A percentile compares a stretch with the other conserved stretches of the same genome.
Evolutionary conservation across 2,888 invertebrate species (phyloP).

Genomic region (Mactromeris polynyma): DNA sequence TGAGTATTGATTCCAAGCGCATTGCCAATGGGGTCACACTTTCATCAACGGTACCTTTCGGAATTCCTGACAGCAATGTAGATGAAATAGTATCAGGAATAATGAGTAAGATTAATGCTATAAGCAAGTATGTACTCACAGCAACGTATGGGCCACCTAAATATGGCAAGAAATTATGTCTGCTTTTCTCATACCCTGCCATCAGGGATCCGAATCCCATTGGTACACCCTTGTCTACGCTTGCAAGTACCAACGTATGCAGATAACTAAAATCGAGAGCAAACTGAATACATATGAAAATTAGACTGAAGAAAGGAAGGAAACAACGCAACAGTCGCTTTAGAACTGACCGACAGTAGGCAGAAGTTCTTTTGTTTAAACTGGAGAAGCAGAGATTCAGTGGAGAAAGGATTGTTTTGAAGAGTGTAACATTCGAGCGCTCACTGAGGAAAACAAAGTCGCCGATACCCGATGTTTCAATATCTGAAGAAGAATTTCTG

Average conservation of each 20-base stretch:
- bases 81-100: constrained; percentile 49
- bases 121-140: constrained; percentile 33
- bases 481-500: not conserved
- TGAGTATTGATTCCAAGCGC: constrained; percentile 19
- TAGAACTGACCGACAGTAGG: not conserved
- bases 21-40: constrained; percentile 1
- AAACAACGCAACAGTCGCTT: constrained; percentile 44
- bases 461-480: not conserved
- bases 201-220: constrained; percentile 60
- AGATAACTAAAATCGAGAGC: constrained; percentile 36
- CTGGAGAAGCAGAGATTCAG: not conserved
- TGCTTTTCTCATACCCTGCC: constrained; percentile 54
- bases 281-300: constrained; percentile 47
- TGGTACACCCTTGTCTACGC: constrained; percentile 60
- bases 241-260: constrained; percentile 45
- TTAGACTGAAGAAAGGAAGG: constrained; percentile 45
- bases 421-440: not conserved
- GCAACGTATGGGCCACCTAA: constrained; percentile 63
- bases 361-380: not conserved
- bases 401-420: constrained; percentile 14
- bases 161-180: constrained; percentile 48
- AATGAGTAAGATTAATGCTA: constrained; percentile 29
- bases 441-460: constrained; percentile 10
- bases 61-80: constrained; percentile 47
- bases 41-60: not conserved